Conservation (phyloP, 2,888 invertebrate species). For the Tuberolachnus salignus region DNA sequence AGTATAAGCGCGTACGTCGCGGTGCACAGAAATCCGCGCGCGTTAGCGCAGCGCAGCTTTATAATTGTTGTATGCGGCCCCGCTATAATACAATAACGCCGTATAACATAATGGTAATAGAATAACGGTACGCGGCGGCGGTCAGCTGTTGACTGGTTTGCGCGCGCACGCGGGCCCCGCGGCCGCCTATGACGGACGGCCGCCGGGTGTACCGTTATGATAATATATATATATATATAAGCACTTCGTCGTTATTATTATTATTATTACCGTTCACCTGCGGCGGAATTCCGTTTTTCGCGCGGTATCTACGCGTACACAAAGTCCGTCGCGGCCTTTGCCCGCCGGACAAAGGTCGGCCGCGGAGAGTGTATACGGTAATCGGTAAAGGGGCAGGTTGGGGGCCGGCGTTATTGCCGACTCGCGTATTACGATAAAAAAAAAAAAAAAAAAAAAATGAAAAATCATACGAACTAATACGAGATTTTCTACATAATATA, state of each 20-base stretch:
- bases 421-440: no score
- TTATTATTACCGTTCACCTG: neutral
- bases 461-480: no score
- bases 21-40: slow-evolving; percentile 9
- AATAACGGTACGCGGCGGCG: slow-evolving; percentile 35
- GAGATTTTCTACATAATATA: no score
- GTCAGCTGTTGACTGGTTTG: slow-evolving; percentile 26
- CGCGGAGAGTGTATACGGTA: neutral
- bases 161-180: neutral
- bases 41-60: neutral
- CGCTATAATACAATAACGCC: neutral
- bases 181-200: no score
- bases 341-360: neutral
- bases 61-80: neutral
- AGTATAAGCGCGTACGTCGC: no score
- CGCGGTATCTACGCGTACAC: slow-evolving; percentile 4
- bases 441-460: no score
- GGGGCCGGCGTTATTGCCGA: no score
- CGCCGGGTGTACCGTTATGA: slow-evolving; percentile 37
- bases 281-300: neutral
- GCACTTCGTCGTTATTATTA: no score
- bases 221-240: no score
- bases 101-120: neutral
- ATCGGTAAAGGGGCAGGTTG: no score
- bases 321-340: slow-evolving; percentile 5